Percentiles rank a stretch among this genome's conserved stretches.
phyloP scores from a whole-genome alignment of 2,113 vertebrate genomes.

The Carassius carassius region DNA sequence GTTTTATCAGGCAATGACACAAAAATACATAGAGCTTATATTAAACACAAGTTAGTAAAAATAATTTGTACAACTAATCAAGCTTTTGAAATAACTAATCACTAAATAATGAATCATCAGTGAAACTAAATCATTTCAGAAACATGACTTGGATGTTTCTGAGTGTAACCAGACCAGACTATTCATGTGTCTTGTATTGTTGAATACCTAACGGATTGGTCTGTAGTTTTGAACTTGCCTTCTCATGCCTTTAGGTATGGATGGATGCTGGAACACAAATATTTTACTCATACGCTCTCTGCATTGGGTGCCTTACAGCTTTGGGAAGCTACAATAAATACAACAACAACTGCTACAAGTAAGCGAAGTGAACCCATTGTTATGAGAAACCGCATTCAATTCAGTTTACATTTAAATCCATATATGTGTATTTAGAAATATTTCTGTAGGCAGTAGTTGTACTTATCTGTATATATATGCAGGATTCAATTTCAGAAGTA shows the following conservation, averaged over 20 bases:
- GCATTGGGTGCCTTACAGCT: slow-evolving; percentile 76
- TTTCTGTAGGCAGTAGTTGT: not conserved
- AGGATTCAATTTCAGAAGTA: not conserved
- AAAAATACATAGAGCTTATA: not conserved
- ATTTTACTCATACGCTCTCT: slow-evolving; percentile 81
- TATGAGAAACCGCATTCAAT: not conserved
- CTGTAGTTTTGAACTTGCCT: not conserved
- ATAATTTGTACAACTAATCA: not conserved
- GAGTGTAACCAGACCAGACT: not conserved
- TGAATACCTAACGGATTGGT: not conserved
- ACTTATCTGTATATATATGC: not conserved
- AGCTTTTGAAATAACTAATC: not conserved
- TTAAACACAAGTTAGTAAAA: too few relatives aligned
- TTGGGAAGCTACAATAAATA: slow-evolving; percentile 83
- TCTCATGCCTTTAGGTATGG: slow-evolving; percentile 75
- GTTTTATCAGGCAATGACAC: not conserved
- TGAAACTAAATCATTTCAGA: not conserved
- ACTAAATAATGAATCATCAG: not conserved
- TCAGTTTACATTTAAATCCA: not conserved
- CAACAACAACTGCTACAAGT: slow-evolving; percentile 83
- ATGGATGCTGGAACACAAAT: slow-evolving; percentile 83
- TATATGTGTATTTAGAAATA: not conserved
- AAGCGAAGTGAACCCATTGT: slow-evolving; percentile 61
- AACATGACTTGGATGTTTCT: not conserved
- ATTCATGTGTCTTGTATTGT: not conserved